These are phyloP conservation scores for Drosophila trapezifrons DNA, from an alignment of 1,140 invertebrate genomes.

Conservation along the genomic window DNA sequence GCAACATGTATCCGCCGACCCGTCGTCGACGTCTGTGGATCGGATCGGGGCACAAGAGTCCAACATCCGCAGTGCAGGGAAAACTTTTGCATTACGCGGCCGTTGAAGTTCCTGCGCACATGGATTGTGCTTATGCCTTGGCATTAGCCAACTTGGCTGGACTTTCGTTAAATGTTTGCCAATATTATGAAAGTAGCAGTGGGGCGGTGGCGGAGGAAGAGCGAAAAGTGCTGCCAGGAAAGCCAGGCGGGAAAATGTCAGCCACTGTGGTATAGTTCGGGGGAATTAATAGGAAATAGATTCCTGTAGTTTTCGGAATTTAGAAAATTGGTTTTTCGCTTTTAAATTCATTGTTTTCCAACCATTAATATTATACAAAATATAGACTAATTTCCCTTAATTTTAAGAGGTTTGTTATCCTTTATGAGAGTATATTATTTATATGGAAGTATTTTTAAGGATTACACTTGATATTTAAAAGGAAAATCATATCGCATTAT, in stretches of 20 bases:
- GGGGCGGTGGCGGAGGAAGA: slow-evolving; percentile 6
- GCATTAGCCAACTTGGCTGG: slow-evolving; percentile 18
- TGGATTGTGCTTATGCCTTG: slow-evolving; percentile 29
- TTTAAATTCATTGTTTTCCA: too few species aligned
- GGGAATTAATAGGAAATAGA: too few species aligned
- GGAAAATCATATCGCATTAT: too few species aligned
- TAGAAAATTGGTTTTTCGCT: too few species aligned
- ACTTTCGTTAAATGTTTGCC: slow-evolving; percentile 71
- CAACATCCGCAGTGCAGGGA: slow-evolving; percentile 27
- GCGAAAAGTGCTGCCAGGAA: slow-evolving; percentile 8
- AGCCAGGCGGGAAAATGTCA: slow-evolving; percentile 11
- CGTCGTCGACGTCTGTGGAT: slow-evolving; percentile 1
- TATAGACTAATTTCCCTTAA: not conserved
- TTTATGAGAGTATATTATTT: too few species aligned
- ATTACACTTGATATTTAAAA: too few species aligned
- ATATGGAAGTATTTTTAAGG: too few species aligned
- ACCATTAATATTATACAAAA: not conserved
- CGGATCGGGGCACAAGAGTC: slow-evolving; percentile 17
- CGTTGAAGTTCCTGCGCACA: slow-evolving; percentile 26
- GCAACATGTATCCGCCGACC: slow-evolving; percentile 57
- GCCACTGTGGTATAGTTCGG: not conserved
- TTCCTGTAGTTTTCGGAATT: too few species aligned
- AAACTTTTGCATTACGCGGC: slow-evolving; percentile 30
- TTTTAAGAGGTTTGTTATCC: too few species aligned
- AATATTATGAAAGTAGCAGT: slow-evolving; percentile 51